These are phyloP conservation scores for Hipparchia sbordonii DNA, from an alignment of 2,888 invertebrate genomes.

Conservation along the genomic window DNA sequence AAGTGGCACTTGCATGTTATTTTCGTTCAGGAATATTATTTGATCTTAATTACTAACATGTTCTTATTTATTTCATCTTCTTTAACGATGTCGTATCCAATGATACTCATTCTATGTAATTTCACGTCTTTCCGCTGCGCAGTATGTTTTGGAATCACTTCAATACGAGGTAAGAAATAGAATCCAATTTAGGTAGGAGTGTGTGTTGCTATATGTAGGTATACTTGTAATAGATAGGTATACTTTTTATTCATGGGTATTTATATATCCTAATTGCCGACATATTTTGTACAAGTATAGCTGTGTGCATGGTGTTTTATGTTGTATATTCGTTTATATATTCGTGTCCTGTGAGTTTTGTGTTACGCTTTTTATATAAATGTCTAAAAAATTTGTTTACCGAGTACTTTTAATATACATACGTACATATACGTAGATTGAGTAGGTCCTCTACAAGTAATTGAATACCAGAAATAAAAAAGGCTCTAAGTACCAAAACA, in stretches of 20 bases:
- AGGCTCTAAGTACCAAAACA: too few relatives aligned
- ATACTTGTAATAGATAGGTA: constrained; percentile 32
- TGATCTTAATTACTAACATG: constrained; percentile 39
- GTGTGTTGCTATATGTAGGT: constrained; percentile 48
- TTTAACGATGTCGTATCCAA: constrained; percentile 65
- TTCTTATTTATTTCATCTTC: constrained; percentile 53
- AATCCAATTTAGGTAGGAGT: constrained; percentile 61
- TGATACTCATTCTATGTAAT: constrained; percentile 81
- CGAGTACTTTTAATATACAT: constrained; percentile 38
- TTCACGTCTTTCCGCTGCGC: constrained; percentile 91
- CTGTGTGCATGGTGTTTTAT: constrained; percentile 58
- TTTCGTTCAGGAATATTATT: constrained; percentile 47
- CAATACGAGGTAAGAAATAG: constrained; percentile 96
- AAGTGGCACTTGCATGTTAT: constrained; percentile 68
- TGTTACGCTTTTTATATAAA: constrained; percentile 81
- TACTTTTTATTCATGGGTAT: constrained; percentile 39
- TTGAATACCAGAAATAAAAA: too few relatives aligned
- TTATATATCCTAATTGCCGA: constrained; percentile 45
- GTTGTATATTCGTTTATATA: constrained; percentile 54
- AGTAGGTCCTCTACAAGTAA: constrained; percentile 14
- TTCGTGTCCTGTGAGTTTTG: constrained; percentile 85
- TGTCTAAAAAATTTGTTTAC: constrained; percentile 43
- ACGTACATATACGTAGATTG: constrained; percentile 40
- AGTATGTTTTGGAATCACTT: constrained; percentile 99
- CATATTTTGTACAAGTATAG: constrained; percentile 44